Conservation (phyloP, 2,888 invertebrate species). For the Habroteleia sp. region DNA sequence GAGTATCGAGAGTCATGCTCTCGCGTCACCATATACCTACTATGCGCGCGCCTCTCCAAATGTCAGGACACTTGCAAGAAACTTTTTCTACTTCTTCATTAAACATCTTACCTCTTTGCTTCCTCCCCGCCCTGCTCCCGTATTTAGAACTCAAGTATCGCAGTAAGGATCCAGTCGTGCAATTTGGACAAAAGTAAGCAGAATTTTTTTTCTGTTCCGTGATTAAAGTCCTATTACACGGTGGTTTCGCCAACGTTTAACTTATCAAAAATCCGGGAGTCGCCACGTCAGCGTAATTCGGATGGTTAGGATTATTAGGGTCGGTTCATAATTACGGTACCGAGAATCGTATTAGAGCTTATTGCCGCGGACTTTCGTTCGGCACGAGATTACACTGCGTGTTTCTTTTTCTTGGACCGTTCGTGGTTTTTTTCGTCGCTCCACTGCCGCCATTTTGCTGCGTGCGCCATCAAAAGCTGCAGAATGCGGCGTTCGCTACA, state of each 20-base stretch:
- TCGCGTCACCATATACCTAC: conserved; percentile 41
- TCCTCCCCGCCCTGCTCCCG: too few relatives aligned
- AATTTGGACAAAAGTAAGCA: conserved; percentile 36
- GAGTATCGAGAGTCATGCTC: conserved; percentile 36
- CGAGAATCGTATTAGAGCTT: conserved; percentile 64
- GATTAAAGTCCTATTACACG: conserved; percentile 66
- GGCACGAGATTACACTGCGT: conserved; percentile 53
- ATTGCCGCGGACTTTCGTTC: conserved; percentile 60
- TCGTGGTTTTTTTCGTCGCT: conserved; percentile 31
- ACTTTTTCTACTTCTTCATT: neutral
- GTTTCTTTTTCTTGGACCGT: conserved; percentile 47
- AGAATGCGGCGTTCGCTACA: neutral
- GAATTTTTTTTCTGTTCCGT: conserved; percentile 54
- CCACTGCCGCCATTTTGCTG: conserved; percentile 52
- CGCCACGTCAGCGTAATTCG: conserved; percentile 65
- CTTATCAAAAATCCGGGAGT: conserved; percentile 51
- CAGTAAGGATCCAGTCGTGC: conserved; percentile 5
- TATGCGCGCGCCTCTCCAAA: conserved; percentile 12
- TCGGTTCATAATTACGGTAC: conserved; percentile 65
- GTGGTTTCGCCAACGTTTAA: conserved; percentile 53
- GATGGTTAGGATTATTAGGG: conserved; percentile 64
- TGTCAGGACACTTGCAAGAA: conserved; percentile 38
- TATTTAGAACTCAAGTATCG: too few relatives aligned
- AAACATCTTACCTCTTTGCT: conserved; percentile 8
- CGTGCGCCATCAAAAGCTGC: conserved; percentile 49